Evolutionary conservation across 2,888 invertebrate genomes (phyloP), one percentile per base, ranked within the genome.

Genomic region (Octonoba sinensis): DNA sequence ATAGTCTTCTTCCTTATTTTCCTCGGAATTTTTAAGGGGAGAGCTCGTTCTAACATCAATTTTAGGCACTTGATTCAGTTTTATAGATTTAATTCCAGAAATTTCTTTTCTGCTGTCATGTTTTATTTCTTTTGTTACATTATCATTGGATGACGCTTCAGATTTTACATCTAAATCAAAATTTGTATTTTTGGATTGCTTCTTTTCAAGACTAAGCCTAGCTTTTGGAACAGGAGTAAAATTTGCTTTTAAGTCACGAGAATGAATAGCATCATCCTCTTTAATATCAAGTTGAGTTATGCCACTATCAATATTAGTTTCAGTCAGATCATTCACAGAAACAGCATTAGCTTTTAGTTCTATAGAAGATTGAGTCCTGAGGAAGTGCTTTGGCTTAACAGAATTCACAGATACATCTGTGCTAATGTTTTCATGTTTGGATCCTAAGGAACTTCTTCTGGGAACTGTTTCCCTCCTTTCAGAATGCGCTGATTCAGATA

Each of bases 11-110:
- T 73, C 84, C 20, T 60, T 49, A 27, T 59, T 64, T 15, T 85
- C 85, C 89, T 36, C 8, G 36, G 36, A 36, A 1, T 36, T 2
- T 36, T 36, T 36, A 36, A 36, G 6, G 36, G 36, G 3, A 36
- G 36, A 11, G 36, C 36, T 8, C 1, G 36, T 36, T 36, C 11
- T 36, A 36, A 36, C 36, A 36, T 8, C 36, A 36, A 36, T 36
- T 36, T 36, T 36, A 36, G 36, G 36, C 36, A 2, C 8, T 36
- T 36, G 36, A 8, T 2, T 11, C 11, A 36, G 6, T 36, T 36
- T 36, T 36, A 36, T 6, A n/a, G n/a, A 15, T 54, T 54, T 54
- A n/a, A 8, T 54, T n/a, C 11, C 54, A 54, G 54, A 54, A 0
- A 54, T 18, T n/a, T 54, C 20, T 20, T 54, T 54, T n/a, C 12